Evolutionary conservation across 2,888 invertebrate genomes (phyloP), one percentile per base, ranked within the genome.

Genomic region (Sussaba pulchella): DNA sequence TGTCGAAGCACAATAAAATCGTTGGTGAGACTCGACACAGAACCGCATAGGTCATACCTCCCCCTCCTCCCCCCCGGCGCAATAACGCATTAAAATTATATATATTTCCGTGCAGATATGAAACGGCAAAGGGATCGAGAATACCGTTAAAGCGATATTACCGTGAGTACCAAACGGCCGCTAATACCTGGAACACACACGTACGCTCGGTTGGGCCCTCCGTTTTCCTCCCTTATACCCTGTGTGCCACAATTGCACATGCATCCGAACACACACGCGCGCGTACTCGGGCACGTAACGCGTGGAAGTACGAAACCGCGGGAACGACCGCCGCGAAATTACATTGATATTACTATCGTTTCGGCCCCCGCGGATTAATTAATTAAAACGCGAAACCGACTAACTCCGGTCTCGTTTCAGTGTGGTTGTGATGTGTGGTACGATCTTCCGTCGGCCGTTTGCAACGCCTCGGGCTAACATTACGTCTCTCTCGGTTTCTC

Each of bases 321-420:
- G 85, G 87, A 5, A 82, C 88, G 84, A 79, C 82, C 64, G 50
- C 84, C 79, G 79, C 86, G 88, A 86, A 88, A 90, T 91, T 89
- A 90, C 90, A 90, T 89, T 89, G 90, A 89, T 91, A 91, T 91
- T 89, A 90, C 89, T 89, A 88, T 89, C 88, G 90, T 89, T 88
- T 88, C 87, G 82, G 77, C 82, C 69, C 82, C 83, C 72, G 85
- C 86, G 85, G 88, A 92, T 91, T 90, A 91, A 91, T 91, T 92
- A 92, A 92, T 92, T 92, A 90, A 91, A 91, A 89, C 87, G 86
- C 81, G 71, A 71, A 59, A 70, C 71, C 39, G 75, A 43, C 31
- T 61, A 31, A 26, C n/a, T 45, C 43, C 39, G 24, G 57, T 47
- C 45, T 21, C 14, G n/a, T 36, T 24, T 57, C 31, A 14, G 39